Percentiles rank a stretch among this genome's conserved stretches.
Evolutionary conservation across 2,797 vertebrate genomes (phyloP).

Genomic region (Eulemur albifrons): DNA sequence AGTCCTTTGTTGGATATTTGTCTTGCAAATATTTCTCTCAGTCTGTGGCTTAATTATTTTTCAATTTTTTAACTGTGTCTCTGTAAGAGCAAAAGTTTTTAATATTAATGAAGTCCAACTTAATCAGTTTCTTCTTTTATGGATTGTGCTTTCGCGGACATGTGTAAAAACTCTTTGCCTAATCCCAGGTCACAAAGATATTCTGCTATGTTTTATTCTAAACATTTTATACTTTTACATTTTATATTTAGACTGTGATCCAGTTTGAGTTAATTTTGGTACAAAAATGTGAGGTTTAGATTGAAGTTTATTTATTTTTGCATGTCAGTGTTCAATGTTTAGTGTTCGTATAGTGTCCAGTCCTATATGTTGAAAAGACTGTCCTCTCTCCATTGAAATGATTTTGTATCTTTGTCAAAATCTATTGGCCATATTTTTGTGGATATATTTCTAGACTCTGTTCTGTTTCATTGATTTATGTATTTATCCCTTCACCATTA

Average conservation of each 20-base stretch:
- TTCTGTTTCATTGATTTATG: constrained; percentile 9
- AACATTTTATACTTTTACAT: background rate
- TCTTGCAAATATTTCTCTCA: constrained; percentile 19
- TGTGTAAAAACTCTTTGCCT: background rate
- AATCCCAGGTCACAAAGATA: background rate
- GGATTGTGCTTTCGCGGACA: background rate
- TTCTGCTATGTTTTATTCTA: background rate
- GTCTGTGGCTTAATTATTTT: background rate
- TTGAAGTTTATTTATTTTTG: background rate
- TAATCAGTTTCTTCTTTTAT: constrained; percentile 27
- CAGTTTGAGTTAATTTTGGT: constrained; percentile 21
- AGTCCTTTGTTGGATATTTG: background rate
- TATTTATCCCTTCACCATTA: background rate
- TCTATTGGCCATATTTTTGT: background rate
- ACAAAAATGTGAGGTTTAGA: constrained; percentile 6
- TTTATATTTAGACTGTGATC: background rate
- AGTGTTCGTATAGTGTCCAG: background rate
- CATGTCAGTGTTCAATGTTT: background rate
- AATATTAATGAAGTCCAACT: constrained; percentile 10
- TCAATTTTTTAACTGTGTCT: background rate
- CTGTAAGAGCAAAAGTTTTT: background rate
- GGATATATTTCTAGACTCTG: background rate
- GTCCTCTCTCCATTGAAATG: background rate
- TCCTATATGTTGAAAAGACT: background rate
- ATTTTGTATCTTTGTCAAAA: constrained; percentile 18